A percentile compares a stretch with the other conserved stretches of the same genome.
Evolutionary conservation across 1,140 invertebrate species (phyloP).

Genomic region (Drosophila sp.): DNA sequence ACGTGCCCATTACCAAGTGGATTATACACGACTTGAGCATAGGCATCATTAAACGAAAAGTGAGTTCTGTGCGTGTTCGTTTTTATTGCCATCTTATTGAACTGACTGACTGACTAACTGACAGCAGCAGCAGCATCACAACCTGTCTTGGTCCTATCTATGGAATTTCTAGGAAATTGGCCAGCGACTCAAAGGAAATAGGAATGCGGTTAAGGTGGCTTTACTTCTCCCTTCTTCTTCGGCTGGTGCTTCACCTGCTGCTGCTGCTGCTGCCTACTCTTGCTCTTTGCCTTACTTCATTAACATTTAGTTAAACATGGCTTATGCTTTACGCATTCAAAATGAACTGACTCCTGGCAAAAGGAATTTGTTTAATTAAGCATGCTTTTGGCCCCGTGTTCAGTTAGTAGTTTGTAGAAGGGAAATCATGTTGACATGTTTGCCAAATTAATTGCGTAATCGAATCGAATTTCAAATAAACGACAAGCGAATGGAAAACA

Average conservation of each 20-base stretch:
- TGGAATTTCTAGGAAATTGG: constrained; percentile 54
- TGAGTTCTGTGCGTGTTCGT: constrained; percentile 27
- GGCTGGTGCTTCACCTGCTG: background rate
- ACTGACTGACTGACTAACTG: constrained; percentile 16
- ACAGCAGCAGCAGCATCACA: constrained; percentile 2
- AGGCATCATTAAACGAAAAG: constrained; percentile 64
- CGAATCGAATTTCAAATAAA: constrained; percentile 45
- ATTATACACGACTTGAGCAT: constrained; percentile 55
- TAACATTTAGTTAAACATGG: constrained; percentile 46
- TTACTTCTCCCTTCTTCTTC: background rate
- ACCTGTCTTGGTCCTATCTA: constrained; percentile 18
- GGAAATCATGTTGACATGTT: constrained; percentile 39
- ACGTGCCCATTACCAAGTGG: constrained; percentile 7
- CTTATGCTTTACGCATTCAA: constrained; percentile 44
- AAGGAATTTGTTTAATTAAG: constrained; percentile 75
- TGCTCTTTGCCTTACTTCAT: constrained; percentile 40
- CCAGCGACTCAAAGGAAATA: constrained; percentile 30
- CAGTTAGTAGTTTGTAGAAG: background rate
- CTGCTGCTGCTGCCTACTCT: background rate
- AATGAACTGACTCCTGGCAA: constrained; percentile 30
- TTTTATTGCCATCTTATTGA: constrained; percentile 36
- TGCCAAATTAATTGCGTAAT: constrained; percentile 50
- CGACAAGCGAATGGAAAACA: constrained; percentile 26
- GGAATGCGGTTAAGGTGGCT: constrained; percentile 1
- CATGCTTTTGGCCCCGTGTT: constrained; percentile 32